Percentiles rank a stretch among this genome's conserved stretches.
These are phyloP conservation scores for Megalops cyprinoides DNA, from an alignment of 2,797 vertebrate genomes.

Conservation along the genomic window DNA sequence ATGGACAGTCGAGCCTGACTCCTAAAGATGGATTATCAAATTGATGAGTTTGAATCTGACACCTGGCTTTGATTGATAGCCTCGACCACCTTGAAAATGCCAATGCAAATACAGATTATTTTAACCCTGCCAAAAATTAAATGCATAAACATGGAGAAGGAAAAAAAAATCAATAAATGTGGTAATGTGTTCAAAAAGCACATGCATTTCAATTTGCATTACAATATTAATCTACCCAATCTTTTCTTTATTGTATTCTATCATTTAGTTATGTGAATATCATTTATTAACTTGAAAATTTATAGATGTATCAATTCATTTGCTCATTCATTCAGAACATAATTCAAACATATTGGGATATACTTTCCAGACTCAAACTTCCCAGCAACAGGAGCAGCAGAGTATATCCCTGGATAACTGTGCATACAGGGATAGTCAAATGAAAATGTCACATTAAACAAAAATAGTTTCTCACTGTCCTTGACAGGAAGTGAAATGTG, in stretches of 20 bases:
- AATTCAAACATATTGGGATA: no score
- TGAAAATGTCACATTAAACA: neutral
- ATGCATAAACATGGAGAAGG: neutral
- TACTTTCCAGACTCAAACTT: neutral
- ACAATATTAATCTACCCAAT: no score
- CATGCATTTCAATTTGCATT: no score
- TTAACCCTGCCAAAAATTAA: neutral
- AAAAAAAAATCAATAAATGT: neutral
- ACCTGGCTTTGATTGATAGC: neutral
- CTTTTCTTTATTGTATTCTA: no score
- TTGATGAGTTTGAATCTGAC: neutral
- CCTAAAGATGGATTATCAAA: slow-evolving; percentile 3
- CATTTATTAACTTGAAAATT: no score
- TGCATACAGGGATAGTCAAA: neutral
- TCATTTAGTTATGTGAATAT: no score
- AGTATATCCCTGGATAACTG: neutral
- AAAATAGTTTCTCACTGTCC: neutral
- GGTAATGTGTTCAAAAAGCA: neutral
- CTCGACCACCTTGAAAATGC: neutral
- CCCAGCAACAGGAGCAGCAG: neutral
- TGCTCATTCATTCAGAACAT: no score
- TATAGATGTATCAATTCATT: no score
- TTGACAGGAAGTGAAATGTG: no score
- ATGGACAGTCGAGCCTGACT: slow-evolving; percentile 2
- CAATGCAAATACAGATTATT: neutral